Evolutionary conservation across 2,888 invertebrate species (phyloP).

Genomic region (Halictus ligatus): DNA sequence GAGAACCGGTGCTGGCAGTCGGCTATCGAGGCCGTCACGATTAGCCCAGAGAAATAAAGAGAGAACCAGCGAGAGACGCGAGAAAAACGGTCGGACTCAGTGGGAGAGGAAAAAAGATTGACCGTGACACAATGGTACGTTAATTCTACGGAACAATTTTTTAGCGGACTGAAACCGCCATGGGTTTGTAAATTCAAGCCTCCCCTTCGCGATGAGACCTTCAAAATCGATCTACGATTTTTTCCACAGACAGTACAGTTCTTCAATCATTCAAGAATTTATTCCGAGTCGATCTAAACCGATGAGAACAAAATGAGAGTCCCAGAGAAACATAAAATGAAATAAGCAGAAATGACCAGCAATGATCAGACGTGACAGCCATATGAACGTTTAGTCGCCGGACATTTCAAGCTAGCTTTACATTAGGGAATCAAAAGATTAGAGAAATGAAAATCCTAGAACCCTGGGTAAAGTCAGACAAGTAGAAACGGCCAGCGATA

Average conservation of each 20-base stretch:
- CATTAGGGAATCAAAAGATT: neutral
- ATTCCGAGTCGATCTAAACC: neutral
- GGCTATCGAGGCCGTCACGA: conserved; percentile 10
- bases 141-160: no score
- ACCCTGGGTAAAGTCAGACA: neutral
- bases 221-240: neutral
- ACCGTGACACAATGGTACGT: neutral
- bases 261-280: neutral
- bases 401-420: neutral
- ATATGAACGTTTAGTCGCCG: neutral
- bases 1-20: neutral
- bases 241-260: neutral
- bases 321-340: neutral
- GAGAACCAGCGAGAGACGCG: neutral
- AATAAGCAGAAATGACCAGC: neutral
- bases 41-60: conserved; percentile 16
- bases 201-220: no score
- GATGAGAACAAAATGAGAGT: neutral
- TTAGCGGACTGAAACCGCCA: no score
- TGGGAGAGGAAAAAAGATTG: neutral
- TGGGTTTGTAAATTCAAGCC: no score
- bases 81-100: neutral
- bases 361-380: neutral
- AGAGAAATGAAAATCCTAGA: neutral
- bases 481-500: neutral